Conservation (phyloP, 2,113 vertebrate genomes). For the Notothenia coriiceps region DNA sequence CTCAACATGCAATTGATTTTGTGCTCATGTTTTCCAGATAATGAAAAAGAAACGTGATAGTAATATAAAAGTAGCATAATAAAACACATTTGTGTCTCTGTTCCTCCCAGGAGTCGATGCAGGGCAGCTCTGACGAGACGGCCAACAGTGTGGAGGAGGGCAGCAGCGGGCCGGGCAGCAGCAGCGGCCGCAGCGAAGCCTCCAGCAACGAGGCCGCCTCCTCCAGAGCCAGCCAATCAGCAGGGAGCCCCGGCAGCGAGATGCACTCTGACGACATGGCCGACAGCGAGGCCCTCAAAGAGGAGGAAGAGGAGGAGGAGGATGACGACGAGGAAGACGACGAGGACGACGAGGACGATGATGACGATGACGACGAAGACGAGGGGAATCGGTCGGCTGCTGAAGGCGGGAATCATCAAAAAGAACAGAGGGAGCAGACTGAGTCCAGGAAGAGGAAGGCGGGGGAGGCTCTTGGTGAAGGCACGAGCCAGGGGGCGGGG, state of each 20-base stretch:
- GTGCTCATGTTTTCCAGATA: too few species aligned
- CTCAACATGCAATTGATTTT: too few species aligned
- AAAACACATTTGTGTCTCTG: background rate
- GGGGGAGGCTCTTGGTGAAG: conserved; percentile 87
- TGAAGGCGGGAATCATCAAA: conserved; percentile 83
- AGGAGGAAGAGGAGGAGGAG: conserved; percentile 93
- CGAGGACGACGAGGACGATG: conserved; percentile 86
- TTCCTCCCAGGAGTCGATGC: conserved; percentile 93
- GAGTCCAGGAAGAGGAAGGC: conserved; percentile 93
- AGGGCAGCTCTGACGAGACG: conserved; percentile 98
- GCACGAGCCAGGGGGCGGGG: conserved; percentile 79
- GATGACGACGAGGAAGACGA: conserved; percentile 92
- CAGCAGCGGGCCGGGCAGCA: conserved; percentile 97
- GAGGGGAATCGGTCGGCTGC: conserved; percentile 84
- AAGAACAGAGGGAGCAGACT: conserved; percentile 83
- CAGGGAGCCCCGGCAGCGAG: conserved; percentile 96
- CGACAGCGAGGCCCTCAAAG: conserved; percentile 96
- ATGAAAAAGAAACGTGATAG: too few species aligned
- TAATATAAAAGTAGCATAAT: too few species aligned
- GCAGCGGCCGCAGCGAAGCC: conserved; percentile 94
- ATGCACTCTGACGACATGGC: conserved; percentile 97
- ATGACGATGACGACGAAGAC: conserved; percentile 87
- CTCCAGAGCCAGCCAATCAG: conserved; percentile 95
- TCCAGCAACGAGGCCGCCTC: conserved; percentile 98
- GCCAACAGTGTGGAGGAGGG: conserved; percentile 99